These are phyloP conservation scores for Marisa cornuarietis DNA, from an alignment of 1,140 invertebrate species.

Conservation along the genomic window DNA sequence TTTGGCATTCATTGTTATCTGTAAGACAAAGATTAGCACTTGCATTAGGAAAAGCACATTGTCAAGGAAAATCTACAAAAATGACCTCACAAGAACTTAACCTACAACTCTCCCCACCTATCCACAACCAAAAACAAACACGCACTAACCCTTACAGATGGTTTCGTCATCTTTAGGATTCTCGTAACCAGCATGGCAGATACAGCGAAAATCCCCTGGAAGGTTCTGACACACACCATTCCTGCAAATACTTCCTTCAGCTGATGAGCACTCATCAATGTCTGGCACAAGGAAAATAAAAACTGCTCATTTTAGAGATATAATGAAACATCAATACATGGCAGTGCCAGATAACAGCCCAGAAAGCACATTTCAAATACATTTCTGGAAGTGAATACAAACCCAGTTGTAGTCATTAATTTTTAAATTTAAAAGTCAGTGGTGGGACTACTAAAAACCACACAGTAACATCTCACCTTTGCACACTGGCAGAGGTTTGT, in stretches of 20 bases:
- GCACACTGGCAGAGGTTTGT: constrained; percentile 34
- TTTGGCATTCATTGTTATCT: constrained; percentile 63
- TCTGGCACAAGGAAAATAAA: constrained; percentile 33
- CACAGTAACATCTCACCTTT: constrained; percentile 30
- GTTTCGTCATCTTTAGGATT: constrained; percentile 73
- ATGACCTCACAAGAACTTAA: neutral
- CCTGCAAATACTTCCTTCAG: constrained; percentile 82
- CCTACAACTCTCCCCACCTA: neutral
- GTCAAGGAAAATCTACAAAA: no score
- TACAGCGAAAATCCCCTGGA: constrained; percentile 92
- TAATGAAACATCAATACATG: neutral
- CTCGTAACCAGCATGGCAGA: constrained; percentile 92
- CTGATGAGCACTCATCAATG: constrained; percentile 82
- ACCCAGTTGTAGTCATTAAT: neutral
- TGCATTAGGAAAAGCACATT: no score
- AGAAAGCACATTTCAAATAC: no score
- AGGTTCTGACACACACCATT: constrained; percentile 91
- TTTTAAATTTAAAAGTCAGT: neutral
- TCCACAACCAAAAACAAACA: neutral
- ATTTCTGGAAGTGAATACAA: no score
- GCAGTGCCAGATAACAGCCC: no score
- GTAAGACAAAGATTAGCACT: constrained; percentile 6
- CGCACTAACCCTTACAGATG: constrained; percentile 85
- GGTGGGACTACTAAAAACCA: neutral
- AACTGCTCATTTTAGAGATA: neutral